phyloP scores from a whole-genome alignment of 2,797 vertebrate species.

The Capromys pilorides region DNA sequence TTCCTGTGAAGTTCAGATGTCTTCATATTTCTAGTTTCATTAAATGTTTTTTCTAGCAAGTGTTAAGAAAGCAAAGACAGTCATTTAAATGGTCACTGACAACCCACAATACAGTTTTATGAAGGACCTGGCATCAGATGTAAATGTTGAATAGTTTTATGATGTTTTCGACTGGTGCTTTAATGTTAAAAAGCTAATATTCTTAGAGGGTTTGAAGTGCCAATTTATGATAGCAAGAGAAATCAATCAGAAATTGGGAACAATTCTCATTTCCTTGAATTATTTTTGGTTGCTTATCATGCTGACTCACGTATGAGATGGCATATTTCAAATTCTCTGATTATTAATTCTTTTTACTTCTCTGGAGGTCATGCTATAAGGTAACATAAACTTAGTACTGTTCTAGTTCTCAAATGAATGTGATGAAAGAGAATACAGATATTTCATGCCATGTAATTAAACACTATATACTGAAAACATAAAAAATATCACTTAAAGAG shows the following conservation, averaged over 20 bases:
- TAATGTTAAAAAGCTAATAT: not conserved
- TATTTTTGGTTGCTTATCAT: not conserved
- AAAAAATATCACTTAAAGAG: conserved; percentile 43
- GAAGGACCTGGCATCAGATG: not conserved
- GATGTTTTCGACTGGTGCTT: not conserved
- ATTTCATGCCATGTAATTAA: not conserved
- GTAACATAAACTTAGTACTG: not conserved
- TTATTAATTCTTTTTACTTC: not conserved
- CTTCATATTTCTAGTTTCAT: conserved; percentile 29
- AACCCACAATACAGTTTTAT: not conserved
- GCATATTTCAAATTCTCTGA: not conserved
- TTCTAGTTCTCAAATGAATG: not conserved
- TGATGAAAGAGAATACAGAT: not conserved
- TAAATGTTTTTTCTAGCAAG: not conserved
- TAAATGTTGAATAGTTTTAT: not conserved
- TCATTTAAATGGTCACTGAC: not conserved
- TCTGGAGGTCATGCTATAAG: not conserved
- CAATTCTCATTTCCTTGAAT: not conserved
- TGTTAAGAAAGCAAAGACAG: conserved; percentile 16
- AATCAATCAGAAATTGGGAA: not conserved
- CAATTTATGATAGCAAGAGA: not conserved
- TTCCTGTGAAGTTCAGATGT: not conserved
- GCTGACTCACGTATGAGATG: not conserved
- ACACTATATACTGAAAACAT: conserved; percentile 40
- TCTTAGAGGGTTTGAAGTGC: not conserved